phyloP scores from a whole-genome alignment of 2,113 vertebrate genomes.

The Poecile atricapillus region DNA sequence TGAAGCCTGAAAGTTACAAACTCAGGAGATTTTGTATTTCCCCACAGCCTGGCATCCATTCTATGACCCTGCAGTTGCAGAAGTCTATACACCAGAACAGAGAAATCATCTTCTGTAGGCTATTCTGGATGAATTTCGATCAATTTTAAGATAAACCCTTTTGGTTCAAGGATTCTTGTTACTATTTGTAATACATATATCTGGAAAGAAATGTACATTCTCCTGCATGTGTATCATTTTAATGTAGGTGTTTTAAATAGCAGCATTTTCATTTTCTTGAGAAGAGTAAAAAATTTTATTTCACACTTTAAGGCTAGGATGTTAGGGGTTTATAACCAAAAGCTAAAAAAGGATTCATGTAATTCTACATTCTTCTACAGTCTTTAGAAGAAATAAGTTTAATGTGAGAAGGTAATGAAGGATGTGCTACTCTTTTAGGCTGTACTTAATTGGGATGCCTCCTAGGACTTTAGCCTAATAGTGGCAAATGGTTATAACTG shows the following conservation, averaged over 20 bases:
- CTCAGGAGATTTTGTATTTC: neutral
- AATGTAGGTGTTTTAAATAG: neutral
- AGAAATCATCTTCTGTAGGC: neutral
- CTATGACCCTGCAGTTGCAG: neutral
- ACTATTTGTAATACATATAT: slow-evolving; percentile 18
- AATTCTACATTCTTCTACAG: neutral
- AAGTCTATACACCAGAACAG: neutral
- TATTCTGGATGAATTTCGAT: neutral
- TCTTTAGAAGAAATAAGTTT: neutral
- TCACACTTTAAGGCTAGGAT: neutral
- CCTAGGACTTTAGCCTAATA: neutral
- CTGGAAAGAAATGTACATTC: neutral
- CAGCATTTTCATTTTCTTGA: neutral
- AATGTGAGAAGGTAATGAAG: neutral
- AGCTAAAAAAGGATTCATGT: neutral
- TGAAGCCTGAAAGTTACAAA: neutral
- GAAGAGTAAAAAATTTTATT: neutral
- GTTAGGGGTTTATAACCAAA: neutral
- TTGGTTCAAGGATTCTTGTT: neutral
- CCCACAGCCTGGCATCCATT: neutral
- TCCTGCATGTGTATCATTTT: neutral
- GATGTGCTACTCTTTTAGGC: neutral
- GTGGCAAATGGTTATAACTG: slow-evolving; percentile 8
- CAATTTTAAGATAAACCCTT: neutral
- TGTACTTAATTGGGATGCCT: slow-evolving; percentile 32